Base-by-base conservation (phyloP, 2,888 invertebrate genomes). In the Drosophila kuntzei region DNA sequence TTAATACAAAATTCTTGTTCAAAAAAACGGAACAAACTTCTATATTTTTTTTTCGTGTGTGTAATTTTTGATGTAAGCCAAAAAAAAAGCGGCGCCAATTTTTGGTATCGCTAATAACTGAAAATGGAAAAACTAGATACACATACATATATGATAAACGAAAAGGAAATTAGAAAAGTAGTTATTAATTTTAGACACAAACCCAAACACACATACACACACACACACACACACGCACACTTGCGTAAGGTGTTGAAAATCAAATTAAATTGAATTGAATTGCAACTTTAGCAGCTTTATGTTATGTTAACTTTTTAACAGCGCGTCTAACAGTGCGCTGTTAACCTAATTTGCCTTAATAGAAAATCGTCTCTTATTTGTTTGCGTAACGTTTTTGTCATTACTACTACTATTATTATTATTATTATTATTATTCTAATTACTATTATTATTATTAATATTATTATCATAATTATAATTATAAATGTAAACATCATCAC, bases 331-430 rank as follows among this genome's bases (percentile, higher is more conserved):
- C n/a, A 32, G 7, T n/a, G 20, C 57, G 71, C 59, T 74, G 71
- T 62, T 54, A 67, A 80, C 78, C 68, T 87, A 61, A 78, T 83
- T 87, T 87, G 84, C 87, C 84, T 87, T 87, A 81, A 65, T 80
- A 87, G 80, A 80, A 78, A 81, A 77, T 71, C 63, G 70, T 70
- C 53, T 62, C 43, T 50, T 72, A 36, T 37, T 61, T 57, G 44
- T 69, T 61, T 49, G 14, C 53, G 14, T 39, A 54, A 46, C 43
- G 39, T 37, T 73, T 71, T 53, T 41, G 50, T 70, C 46, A 57
- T 20, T 25, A 47, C 47, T 36, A 69, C 32, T 46, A 54, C 41
- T 36, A 51, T 37, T 34, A 68, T 34, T 44, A 44, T 39, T 11
- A 54, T 18, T 44, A 41, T 29, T 27, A 43, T 62, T 39, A 66